Evolutionary conservation across 2,797 vertebrate species (phyloP).

Genomic region (Myotis findleyi): DNA sequence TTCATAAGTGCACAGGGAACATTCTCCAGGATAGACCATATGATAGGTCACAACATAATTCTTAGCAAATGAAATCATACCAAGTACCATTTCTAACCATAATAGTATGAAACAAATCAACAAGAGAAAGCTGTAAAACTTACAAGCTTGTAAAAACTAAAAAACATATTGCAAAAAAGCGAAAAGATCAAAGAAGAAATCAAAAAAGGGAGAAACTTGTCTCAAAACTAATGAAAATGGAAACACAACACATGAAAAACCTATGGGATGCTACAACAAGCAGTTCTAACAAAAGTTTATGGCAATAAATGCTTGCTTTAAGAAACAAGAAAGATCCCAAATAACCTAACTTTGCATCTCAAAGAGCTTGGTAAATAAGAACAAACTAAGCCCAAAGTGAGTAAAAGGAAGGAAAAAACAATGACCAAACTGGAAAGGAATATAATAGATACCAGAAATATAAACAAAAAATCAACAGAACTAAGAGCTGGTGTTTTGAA

Average conservation of each 20-base stretch:
- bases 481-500: not conserved
- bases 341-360: not conserved
- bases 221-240: not conserved
- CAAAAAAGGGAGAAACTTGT: not conserved
- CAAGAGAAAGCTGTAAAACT: not conserved
- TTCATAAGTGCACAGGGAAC: not conserved
- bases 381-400: not conserved
- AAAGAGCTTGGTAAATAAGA: not conserved
- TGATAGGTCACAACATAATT: not conserved
- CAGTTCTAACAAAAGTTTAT: not conserved
- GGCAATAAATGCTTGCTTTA: not conserved
- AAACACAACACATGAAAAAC: not conserved
- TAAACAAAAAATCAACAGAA: not conserved
- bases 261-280: not conserved
- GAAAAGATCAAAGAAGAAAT: not conserved
- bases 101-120: not conserved
- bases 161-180: not conserved
- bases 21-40: not conserved
- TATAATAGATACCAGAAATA: not conserved
- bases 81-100: not conserved
- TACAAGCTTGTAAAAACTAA: not conserved
- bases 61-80: not conserved
- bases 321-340: not conserved
- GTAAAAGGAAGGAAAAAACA: not conserved
- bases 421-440: not conserved